Base-by-base conservation (phyloP, 2,113 vertebrate genomes). In the Oryzias celebensis region DNA sequence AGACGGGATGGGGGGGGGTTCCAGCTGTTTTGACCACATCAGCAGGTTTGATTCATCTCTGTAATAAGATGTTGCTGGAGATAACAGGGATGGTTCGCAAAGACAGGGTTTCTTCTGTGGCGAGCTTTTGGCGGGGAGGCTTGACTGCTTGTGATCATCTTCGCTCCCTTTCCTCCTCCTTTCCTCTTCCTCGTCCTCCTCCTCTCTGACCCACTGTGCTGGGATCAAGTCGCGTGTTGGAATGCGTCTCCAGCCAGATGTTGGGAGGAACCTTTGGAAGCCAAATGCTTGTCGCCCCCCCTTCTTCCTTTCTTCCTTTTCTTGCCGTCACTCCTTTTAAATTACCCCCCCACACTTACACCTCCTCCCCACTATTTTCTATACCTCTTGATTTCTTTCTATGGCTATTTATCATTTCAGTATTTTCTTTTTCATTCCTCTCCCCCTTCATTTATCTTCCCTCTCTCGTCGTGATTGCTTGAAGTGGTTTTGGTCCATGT, bases 161-260 rank as follows among this genome's bases (percentile, higher is more conserved):
- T 49, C 65, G 1, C 24, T n/a, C 4, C 22, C 2, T 55, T 60
- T 65, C 26, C 53, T 43, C 23, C 5, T 48, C 15, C 46, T 31
- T 24, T 7, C 42, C 46, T 70, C 51, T 31, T 64, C 57, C 58
- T 68, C 26, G 26, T 28, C 62, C 66, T 53, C 78, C 75, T 64
- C 61, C 78, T 71, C 66, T 75, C 75, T 71, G 69, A 82, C 87
- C 78, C 53, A 71, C 89, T 86, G 83, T 78, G 83, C 80, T 86
- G 73, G 81, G 82, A 87, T 86, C 71, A 77, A 82, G 72, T 88
- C 83, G 75, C 79, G 62, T 52, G 15, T 52, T 83, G 77, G 83
- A 89, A 87, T 83, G 77, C 2, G 52, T 81, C 75, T 82, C 68
- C 72, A 61, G 50, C 89, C 91, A 91, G 90, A 90, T 91, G 90